A percentile compares a stretch with the other conserved stretches of the same genome.
These are phyloP conservation scores for Heliocidaris tuberculata DNA, from an alignment of 35 echinoderm and acorn worm genomes.

Conservation along the genomic window DNA sequence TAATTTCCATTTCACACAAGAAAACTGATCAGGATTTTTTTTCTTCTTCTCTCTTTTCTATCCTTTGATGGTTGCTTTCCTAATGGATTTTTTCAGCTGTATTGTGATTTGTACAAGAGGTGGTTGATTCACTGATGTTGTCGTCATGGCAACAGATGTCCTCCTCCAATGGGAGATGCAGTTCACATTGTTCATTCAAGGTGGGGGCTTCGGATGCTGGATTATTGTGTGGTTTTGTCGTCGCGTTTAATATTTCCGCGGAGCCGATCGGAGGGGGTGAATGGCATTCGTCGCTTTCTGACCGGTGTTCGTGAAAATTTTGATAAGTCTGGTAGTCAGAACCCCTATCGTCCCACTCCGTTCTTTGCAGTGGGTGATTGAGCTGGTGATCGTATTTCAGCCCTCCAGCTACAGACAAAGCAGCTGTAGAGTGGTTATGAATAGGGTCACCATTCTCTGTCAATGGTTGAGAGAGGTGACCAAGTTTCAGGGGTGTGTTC, in stretches of 20 bases:
- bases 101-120: not conserved
- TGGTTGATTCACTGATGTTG: not conserved
- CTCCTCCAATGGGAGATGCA: not conserved
- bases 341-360: not conserved
- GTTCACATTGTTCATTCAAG: not conserved
- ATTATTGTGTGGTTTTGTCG: not conserved
- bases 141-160: not conserved
- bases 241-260: not conserved
- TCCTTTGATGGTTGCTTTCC: not conserved
- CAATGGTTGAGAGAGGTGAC: not conserved
- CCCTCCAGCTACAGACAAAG: not conserved
- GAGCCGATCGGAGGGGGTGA: not conserved
- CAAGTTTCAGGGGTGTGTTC: not conserved
- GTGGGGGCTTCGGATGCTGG: not conserved
- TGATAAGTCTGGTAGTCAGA: not conserved
- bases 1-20: not conserved
- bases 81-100: not conserved
- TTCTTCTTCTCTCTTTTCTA: not conserved
- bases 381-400: not conserved
- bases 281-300: not conserved
- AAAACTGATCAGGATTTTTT: not conserved
- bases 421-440: not conserved
- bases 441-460: not conserved
- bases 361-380: not conserved
- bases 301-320: not conserved